These are phyloP conservation scores for Globia sparganii DNA, from an alignment of 2,888 invertebrate genomes.

Conservation along the genomic window DNA sequence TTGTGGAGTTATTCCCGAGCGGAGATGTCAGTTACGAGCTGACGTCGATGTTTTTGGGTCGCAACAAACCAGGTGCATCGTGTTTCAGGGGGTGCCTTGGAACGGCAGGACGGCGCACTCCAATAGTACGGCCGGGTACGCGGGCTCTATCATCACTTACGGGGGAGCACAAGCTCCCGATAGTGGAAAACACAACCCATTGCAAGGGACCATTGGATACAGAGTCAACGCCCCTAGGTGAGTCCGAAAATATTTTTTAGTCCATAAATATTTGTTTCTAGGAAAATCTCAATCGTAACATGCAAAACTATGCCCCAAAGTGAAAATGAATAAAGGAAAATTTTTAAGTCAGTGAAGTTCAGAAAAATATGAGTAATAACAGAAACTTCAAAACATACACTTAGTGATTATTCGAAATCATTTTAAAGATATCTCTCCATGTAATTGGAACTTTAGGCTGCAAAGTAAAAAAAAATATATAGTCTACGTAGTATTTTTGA, in stretches of 20 bases:
- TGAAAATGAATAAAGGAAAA: too few relatives aligned
- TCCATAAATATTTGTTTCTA: slow-evolving; percentile 24
- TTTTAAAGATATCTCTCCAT: background rate
- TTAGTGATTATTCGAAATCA: background rate
- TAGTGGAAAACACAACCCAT: slow-evolving; percentile 87
- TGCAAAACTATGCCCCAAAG: background rate
- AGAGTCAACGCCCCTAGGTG: slow-evolving; percentile 92
- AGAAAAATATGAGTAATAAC: background rate
- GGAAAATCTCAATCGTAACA: background rate
- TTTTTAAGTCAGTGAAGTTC: background rate
- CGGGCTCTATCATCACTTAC: slow-evolving; percentile 84
- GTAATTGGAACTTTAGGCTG: background rate
- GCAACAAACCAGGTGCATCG: slow-evolving; percentile 81
- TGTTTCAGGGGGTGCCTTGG: slow-evolving; percentile 92
- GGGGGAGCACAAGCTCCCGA: slow-evolving; percentile 88
- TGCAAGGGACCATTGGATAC: slow-evolving; percentile 90
- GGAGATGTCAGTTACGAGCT: slow-evolving; percentile 67
- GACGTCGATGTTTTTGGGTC: slow-evolving; percentile 71
- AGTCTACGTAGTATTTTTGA: slow-evolving; percentile 3
- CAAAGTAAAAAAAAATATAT: background rate
- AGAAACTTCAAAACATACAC: slow-evolving; percentile 8
- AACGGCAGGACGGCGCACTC: slow-evolving; percentile 93
- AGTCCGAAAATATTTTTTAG: slow-evolving; percentile 74
- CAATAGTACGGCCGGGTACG: slow-evolving; percentile 92
- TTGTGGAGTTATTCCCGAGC: slow-evolving; percentile 38